phyloP scores from a whole-genome alignment of 35 echinoderm and acorn worm species.

The Holothuria glaberrima region DNA sequence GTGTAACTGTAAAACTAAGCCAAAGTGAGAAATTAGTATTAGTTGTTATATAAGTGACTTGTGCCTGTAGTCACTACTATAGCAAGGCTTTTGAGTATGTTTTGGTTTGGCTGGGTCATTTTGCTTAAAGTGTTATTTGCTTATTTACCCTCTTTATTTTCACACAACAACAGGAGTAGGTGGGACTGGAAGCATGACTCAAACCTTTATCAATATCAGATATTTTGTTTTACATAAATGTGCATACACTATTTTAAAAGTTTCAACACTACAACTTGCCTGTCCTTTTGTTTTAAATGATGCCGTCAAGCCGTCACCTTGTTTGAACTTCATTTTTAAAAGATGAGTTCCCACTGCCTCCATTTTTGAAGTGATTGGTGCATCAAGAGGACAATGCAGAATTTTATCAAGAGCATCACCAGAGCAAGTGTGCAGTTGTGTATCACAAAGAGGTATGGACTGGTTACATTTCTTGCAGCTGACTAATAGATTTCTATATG shows the following conservation, averaged over 20 bases:
- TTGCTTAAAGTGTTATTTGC: not conserved
- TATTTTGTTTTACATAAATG: not conserved
- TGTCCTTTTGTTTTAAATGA: conserved; percentile 48
- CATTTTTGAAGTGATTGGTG: not conserved
- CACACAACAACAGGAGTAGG: not conserved
- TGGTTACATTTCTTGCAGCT: not conserved
- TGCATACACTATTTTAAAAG: not conserved
- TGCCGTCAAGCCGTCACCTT: conserved; percentile 28
- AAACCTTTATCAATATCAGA: too few relatives aligned
- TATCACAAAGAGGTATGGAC: not conserved
- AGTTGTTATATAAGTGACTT: too few relatives aligned
- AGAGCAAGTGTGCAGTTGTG: not conserved
- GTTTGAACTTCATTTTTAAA: conserved; percentile 27
- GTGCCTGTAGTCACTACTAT: not conserved
- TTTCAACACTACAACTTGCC: not conserved
- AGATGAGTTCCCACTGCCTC: conserved; percentile 39
- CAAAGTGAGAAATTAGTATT: too few relatives aligned
- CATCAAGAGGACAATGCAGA: not conserved
- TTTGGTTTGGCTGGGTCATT: not conserved
- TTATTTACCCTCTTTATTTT: not conserved
- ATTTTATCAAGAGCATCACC: conserved; percentile 8
- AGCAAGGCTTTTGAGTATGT: too few relatives aligned
- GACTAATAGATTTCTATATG: not conserved
- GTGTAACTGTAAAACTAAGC: too few relatives aligned
- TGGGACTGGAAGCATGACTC: too few relatives aligned